Percentiles rank a stretch among this genome's conserved stretches.
These are phyloP conservation scores for Eupithecia inturbata DNA, from an alignment of 2,888 invertebrate genomes.

Conservation along the genomic window DNA sequence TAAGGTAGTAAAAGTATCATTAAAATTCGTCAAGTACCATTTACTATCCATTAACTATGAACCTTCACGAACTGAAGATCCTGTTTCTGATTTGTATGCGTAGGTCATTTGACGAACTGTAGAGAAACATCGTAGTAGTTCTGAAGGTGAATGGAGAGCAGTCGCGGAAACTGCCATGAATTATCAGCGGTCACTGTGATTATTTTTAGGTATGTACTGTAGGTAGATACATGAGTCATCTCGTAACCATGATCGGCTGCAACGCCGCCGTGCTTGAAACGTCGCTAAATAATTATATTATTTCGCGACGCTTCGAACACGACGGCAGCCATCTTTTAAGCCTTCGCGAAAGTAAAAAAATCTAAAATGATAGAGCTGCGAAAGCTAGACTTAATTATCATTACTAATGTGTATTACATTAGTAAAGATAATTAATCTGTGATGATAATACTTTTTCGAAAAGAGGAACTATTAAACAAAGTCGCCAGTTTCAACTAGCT, in stretches of 20 bases:
- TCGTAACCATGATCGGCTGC: neutral
- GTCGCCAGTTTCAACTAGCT: neutral
- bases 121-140: neutral
- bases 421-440: no score
- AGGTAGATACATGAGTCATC: neutral
- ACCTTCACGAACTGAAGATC: neutral
- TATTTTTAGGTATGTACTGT: neutral
- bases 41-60: neutral
- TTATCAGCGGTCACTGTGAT: neutral
- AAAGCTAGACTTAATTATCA: neutral
- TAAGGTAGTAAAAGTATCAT: neutral
- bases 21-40: neutral
- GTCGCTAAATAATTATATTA: no score
- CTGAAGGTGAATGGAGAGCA: neutral
- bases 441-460: neutral
- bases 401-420: no score
- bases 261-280: neutral
- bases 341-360: neutral
- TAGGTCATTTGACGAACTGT: neutral
- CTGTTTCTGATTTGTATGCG: neutral
- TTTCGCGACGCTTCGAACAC: no score
- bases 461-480: neutral
- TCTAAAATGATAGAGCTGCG: no score
- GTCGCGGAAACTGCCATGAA: neutral
- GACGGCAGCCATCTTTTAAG: no score